Evolutionary conservation across 2,113 vertebrate genomes (phyloP).

Genomic region (Chaetura pelagica): DNA sequence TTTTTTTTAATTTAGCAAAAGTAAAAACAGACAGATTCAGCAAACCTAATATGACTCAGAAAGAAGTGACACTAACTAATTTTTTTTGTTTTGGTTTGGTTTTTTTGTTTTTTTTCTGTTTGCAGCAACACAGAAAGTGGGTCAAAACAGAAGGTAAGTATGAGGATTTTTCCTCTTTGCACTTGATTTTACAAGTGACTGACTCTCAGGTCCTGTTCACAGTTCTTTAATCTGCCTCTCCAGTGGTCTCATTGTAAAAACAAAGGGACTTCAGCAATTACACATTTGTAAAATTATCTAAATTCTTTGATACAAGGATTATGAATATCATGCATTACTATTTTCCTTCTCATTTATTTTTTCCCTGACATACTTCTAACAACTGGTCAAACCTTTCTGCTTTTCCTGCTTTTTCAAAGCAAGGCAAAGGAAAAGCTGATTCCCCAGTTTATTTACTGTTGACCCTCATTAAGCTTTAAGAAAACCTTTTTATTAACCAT

Average conservation of each 20-base stretch:
- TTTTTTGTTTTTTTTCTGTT: conserved; percentile 13
- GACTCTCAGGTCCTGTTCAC: neutral
- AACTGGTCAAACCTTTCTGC: neutral
- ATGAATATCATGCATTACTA: neutral
- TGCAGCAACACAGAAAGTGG: conserved; percentile 12
- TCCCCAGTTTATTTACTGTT: neutral
- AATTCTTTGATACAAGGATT: neutral
- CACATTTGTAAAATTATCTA: neutral
- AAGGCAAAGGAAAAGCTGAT: neutral
- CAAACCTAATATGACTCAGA: neutral
- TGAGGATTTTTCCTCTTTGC: conserved; percentile 9
- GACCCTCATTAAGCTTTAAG: neutral
- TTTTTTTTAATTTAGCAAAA: conserved; percentile 10
- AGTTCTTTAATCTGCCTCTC: neutral
- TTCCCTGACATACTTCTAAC: neutral
- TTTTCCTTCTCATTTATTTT: neutral
- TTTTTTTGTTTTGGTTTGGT: no score
- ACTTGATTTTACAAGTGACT: conserved; percentile 26
- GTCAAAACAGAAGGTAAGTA: neutral
- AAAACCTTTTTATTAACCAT: conserved; percentile 15
- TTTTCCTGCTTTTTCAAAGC: neutral
- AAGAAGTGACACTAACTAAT: neutral
- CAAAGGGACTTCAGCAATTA: neutral
- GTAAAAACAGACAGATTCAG: neutral
- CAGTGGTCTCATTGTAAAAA: neutral